Evolutionary conservation across 2,113 vertebrate species (phyloP).

Genomic region (Lophochroa leadbeateri): DNA sequence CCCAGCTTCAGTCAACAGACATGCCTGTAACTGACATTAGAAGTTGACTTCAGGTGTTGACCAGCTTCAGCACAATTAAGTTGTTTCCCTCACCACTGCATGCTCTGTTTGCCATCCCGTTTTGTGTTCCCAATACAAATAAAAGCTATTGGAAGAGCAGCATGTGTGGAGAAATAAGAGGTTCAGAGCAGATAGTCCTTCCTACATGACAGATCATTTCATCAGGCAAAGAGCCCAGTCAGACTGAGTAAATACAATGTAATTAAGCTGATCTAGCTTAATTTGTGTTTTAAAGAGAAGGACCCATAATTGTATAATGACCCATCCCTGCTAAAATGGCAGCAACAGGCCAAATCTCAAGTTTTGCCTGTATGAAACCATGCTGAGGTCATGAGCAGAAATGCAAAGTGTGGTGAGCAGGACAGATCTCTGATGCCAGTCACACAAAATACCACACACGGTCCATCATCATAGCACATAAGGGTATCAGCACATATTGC

Average conservation of each 20-base stretch:
- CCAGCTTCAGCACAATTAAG: background rate
- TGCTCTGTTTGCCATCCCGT: background rate
- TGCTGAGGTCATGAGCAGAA: background rate
- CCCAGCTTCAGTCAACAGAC: background rate
- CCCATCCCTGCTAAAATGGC: background rate
- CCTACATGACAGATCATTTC: background rate
- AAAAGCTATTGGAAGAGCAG: background rate
- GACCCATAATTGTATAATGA: background rate
- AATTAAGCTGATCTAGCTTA: background rate
- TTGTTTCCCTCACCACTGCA: background rate
- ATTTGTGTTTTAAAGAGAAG: background rate
- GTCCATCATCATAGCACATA: background rate
- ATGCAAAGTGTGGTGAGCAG: background rate
- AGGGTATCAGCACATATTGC: background rate
- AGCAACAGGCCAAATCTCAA: background rate
- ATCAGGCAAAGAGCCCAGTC: background rate
- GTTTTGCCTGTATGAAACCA: background rate
- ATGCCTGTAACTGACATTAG: background rate
- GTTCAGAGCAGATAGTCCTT: background rate
- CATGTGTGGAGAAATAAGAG: background rate
- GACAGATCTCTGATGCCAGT: background rate
- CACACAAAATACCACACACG: rapidly evolving
- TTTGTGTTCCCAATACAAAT: background rate
- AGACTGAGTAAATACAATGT: background rate
- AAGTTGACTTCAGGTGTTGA: background rate